Evolutionary conservation across 2,113 vertebrate genomes (phyloP).

Genomic region (Burhinus oedicnemus): DNA sequence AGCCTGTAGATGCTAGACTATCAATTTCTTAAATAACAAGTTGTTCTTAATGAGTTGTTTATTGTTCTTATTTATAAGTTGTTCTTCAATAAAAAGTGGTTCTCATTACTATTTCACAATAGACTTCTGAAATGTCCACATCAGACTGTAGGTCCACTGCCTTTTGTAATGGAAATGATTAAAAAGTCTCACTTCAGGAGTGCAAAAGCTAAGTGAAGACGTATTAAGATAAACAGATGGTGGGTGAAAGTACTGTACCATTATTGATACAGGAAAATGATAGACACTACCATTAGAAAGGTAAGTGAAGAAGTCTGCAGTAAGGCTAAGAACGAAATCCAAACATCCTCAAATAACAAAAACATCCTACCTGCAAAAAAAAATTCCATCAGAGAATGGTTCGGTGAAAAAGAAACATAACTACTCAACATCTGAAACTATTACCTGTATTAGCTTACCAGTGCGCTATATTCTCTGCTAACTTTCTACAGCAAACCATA

Average conservation of each 20-base stretch:
- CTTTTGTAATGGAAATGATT: not conserved
- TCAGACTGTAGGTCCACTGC: not conserved
- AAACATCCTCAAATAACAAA: not conserved
- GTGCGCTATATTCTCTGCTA: not conserved
- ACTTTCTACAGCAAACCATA: not conserved
- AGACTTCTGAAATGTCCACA: not conserved
- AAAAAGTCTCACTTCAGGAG: not conserved
- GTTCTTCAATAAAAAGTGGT: not conserved
- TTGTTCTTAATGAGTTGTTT: not conserved
- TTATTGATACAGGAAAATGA: not conserved
- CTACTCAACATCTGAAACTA: not conserved
- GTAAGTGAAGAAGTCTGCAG: not conserved
- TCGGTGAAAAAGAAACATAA: not conserved
- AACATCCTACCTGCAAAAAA: not conserved
- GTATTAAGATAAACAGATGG: not conserved
- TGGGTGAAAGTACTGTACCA: not conserved
- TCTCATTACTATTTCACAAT: conserved; percentile 10
- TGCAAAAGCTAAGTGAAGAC: not conserved
- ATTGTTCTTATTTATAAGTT: not conserved
- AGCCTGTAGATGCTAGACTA: not conserved
- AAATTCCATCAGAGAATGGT: not conserved
- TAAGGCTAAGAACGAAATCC: not conserved
- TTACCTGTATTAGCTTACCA: not conserved
- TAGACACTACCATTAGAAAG: not conserved
- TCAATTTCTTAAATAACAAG: not conserved